Percentiles rank a stretch among this genome's conserved stretches.
phyloP scores from a whole-genome alignment of 2,113 vertebrate genomes.

The Gallinago paraguaiae region DNA sequence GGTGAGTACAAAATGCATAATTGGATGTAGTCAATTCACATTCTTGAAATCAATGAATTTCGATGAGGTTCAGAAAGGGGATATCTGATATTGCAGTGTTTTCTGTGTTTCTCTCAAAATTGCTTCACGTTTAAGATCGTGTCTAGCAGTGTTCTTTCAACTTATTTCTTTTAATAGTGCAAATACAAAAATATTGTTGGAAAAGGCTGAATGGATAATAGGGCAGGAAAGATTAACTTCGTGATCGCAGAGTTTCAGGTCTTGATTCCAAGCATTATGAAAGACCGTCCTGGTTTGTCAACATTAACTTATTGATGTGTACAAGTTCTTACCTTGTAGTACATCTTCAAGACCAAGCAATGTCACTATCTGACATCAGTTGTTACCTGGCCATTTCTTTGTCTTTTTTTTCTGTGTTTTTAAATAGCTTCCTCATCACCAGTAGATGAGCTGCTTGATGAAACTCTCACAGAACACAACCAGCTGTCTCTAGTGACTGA shows the following conservation, averaged over 20 bases:
- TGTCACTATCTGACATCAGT: neutral
- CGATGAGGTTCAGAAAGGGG: neutral
- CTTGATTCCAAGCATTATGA: neutral
- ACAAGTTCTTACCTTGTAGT: neutral
- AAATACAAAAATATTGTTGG: neutral
- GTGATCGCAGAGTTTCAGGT: neutral
- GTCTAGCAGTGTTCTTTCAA: neutral
- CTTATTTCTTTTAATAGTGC: neutral
- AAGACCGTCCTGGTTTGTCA: neutral
- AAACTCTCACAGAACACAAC: slow-evolving; percentile 55
- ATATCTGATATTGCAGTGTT: neutral
- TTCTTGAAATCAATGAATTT: neutral
- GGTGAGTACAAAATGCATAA: neutral
- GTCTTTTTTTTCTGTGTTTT: neutral
- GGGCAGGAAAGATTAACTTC: neutral
- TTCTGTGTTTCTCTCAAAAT: neutral
- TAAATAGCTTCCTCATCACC: neutral
- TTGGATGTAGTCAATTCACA: rapidly evolving
- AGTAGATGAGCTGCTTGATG: slow-evolving; percentile 37
- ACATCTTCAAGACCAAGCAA: neutral
- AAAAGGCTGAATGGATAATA: neutral
- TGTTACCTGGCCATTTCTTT: neutral
- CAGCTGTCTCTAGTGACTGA: slow-evolving; percentile 63
- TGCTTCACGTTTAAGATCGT: neutral
- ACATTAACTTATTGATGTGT: rapidly evolving